Conservation (phyloP, 2,113 vertebrate species). For the Hystrix cristata region DNA sequence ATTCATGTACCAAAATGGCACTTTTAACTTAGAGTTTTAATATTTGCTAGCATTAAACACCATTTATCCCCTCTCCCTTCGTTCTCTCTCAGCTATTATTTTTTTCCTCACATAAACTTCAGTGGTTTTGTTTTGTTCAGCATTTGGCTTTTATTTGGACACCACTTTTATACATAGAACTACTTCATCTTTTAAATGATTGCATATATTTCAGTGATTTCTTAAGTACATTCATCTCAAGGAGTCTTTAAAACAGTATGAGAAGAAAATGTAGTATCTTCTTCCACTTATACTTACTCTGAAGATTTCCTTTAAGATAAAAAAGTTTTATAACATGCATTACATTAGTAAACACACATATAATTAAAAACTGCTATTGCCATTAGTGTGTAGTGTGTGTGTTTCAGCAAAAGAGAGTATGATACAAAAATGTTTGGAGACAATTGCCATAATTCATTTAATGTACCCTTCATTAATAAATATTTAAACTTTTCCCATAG, state of each 20-base stretch:
- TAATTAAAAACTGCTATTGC: neutral
- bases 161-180: no score
- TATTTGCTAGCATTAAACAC: neutral
- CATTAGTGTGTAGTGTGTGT: neutral
- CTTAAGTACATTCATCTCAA: neutral
- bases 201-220: no score
- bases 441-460: neutral
- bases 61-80: neutral
- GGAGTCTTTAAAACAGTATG: neutral
- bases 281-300: neutral
- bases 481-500: neutral
- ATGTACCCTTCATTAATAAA: neutral
- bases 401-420: neutral
- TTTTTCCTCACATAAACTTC: neutral
- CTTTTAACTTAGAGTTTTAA: neutral
- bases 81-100: neutral
- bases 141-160: no score
- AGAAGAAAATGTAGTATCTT: neutral
- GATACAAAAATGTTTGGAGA: neutral
- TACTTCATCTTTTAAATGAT: no score
- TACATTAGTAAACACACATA: neutral
- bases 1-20: neutral
- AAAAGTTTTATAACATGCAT: conserved; percentile 1
- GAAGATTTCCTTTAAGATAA: conserved; percentile 15
- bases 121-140: neutral